Evolutionary conservation across 2,113 vertebrate species (phyloP).

Genomic region (Pogonocichla stellata): DNA sequence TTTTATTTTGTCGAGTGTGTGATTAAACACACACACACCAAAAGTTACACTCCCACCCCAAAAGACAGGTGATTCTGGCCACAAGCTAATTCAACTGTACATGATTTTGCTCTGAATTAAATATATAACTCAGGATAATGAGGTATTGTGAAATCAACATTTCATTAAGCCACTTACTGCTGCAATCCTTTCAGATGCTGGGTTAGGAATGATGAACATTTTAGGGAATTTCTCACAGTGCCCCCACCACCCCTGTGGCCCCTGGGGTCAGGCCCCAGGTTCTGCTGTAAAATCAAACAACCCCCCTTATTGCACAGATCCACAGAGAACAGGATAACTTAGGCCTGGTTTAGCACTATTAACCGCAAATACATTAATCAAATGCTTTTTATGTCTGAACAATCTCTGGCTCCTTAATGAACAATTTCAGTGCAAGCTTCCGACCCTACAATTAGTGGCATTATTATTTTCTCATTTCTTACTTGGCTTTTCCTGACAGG

Average conservation of each 20-base stretch:
- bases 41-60: background rate
- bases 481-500: background rate
- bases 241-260: no score
- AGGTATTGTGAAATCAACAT: background rate
- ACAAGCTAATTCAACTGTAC: background rate
- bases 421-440: background rate
- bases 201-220: background rate
- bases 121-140: background rate
- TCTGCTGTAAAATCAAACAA: background rate
- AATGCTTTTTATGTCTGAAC: background rate
- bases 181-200: background rate
- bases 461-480: background rate
- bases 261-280: background rate
- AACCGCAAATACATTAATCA: background rate
- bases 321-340: background rate
- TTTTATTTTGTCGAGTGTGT: background rate
- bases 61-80: background rate
- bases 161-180: background rate
- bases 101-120: background rate
- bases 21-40: background rate
- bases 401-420: background rate
- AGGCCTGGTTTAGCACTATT: background rate
- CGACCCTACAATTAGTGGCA: rapidly evolving
- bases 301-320: background rate
- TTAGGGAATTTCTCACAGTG: background rate